Percentiles rank a stretch among this genome's conserved stretches.
These are phyloP conservation scores for Mercenaria mercenaria DNA, from an alignment of 1,140 invertebrate species.

Conservation along the genomic window DNA sequence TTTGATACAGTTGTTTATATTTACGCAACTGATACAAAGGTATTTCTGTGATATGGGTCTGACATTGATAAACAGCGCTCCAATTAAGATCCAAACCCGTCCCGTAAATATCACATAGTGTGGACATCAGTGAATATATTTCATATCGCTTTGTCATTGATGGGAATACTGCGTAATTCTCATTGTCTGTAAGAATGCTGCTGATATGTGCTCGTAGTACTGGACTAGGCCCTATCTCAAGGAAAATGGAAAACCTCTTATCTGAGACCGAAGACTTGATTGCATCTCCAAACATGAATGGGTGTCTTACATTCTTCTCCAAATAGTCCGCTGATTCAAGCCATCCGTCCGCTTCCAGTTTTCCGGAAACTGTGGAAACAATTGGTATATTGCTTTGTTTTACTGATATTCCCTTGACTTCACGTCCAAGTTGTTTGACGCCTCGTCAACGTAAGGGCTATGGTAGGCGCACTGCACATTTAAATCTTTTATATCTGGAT, in stretches of 20 bases:
- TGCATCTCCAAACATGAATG: slow-evolving; percentile 60
- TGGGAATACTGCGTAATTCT: slow-evolving; percentile 32
- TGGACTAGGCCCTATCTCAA: slow-evolving; percentile 71
- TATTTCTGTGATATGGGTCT: not conserved
- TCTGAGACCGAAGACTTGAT: not conserved
- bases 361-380: slow-evolving; percentile 62
- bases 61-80: slow-evolving; percentile 31
- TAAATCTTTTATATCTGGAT: slow-evolving; percentile 33
- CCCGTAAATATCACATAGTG: slow-evolving; percentile 61
- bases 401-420: not conserved
- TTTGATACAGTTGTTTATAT: not conserved
- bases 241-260: slow-evolving; percentile 29
- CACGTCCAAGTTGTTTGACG: slow-evolving; percentile 12
- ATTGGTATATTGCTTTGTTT: slow-evolving; percentile 5
- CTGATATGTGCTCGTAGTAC: slow-evolving; percentile 62
- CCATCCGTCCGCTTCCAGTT: not conserved
- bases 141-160: slow-evolving; percentile 50
- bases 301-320: slow-evolving; percentile 56
- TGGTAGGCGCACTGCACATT: slow-evolving; percentile 68
- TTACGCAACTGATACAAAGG: slow-evolving; percentile 19
- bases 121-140: slow-evolving; percentile 25
- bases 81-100: slow-evolving; percentile 62
- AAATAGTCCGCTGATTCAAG: slow-evolving; percentile 56
- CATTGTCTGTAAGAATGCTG: slow-evolving; percentile 32
- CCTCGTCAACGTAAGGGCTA: slow-evolving; percentile 63